phyloP scores from a whole-genome alignment of 2,888 invertebrate species.

The Pristionchus maxplancki region DNA sequence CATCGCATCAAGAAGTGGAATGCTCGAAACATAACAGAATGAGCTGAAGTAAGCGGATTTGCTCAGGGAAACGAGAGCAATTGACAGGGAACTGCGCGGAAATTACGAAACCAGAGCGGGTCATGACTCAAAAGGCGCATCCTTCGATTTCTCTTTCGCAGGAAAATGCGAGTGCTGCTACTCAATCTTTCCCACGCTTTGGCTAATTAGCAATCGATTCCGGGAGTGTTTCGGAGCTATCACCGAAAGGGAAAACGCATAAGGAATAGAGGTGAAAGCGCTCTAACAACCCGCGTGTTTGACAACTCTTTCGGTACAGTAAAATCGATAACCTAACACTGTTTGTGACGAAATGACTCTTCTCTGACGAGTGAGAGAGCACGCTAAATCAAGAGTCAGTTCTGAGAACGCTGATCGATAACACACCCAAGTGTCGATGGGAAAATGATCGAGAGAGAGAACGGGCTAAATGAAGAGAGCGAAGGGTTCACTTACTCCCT shows the following conservation, averaged over 20 bases:
- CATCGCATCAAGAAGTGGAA: no score
- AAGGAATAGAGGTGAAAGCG: neutral
- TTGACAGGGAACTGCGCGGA: no score
- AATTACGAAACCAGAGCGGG: neutral
- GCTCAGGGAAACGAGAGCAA: no score
- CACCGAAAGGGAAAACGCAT: neutral
- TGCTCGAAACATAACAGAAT: no score
- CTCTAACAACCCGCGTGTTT: conserved; percentile 3
- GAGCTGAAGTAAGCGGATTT: neutral
- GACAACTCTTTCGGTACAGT: neutral
- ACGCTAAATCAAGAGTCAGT: no score
- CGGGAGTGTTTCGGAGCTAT: neutral
- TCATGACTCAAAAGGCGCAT: neutral
- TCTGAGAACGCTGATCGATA: neutral
- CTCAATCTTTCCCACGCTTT: neutral
- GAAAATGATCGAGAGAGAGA: neutral
- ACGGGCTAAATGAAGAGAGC: neutral
- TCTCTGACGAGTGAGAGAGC: no score
- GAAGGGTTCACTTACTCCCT: neutral
- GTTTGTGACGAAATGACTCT: no score
- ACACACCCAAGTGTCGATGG: neutral
- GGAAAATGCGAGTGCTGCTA: neutral
- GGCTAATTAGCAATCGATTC: neutral
- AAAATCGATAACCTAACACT: neutral
- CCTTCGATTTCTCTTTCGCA: neutral